Base-by-base conservation (phyloP, 2,888 invertebrate species). In the Trissolcus brochymenae region DNA sequence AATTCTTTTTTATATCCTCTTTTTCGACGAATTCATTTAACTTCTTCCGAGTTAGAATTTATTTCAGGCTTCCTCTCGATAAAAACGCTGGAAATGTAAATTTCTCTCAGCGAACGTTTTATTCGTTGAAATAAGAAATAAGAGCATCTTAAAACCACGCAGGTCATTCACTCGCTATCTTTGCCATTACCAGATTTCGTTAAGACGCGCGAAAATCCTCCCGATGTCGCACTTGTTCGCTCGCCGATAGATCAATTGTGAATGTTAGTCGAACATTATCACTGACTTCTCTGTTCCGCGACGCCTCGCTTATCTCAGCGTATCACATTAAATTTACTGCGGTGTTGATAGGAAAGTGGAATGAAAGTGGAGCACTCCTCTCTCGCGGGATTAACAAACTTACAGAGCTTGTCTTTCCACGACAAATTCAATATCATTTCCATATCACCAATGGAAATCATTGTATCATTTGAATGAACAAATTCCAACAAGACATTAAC, bases 311-410 rank as follows among this genome's bases (percentile, higher is more conserved):
- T 85, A 86, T 87, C 85, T 79, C 59, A 73, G 68, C 80, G 82
- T 81, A 82, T 84, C 84, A 81, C 85, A 85, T 87, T 87, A 85
- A 86, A 86, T 87, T 86, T 86, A 86, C 84, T 83, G 84, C 85
- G 81, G 76, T 81, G 82, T 83, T 83, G 86, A 87, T 86, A 87
- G 85, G 83, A 83, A 84, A 85, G 82, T 83, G 80, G 84, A 83
- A 80, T 82, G 82, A 82, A 83, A 84, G 82, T 82, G 82, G 85
- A 84, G 79, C 83, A 83, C 81, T 68, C 80, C 79, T 66, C 81
- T 29, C 46, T 46, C 46, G 46, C 56, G 57, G 82, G 83, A 84
- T 85, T 86, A 85, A 85, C 84, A 81, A 82, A 79, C 80, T 70
- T 76, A 80, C 76, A 81, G n/a, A n/a, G 80, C 82, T 82, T 80